Evolutionary conservation across 2,888 invertebrate genomes (phyloP).

Genomic region (Linnaemya vulpina): DNA sequence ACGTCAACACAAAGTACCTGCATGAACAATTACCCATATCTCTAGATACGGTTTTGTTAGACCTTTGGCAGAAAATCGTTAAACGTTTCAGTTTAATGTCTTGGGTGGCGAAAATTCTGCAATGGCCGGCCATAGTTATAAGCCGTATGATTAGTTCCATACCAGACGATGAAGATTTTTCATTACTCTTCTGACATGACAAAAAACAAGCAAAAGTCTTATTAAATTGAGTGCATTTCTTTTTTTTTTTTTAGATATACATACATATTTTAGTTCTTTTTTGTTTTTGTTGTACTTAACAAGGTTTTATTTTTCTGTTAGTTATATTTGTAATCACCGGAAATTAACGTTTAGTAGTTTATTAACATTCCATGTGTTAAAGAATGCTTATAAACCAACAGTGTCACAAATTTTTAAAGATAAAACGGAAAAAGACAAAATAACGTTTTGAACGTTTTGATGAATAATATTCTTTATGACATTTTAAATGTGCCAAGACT

Average conservation of each 20-base stretch:
- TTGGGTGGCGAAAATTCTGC: slow-evolving; percentile 81
- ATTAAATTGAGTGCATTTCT: slow-evolving; percentile 61
- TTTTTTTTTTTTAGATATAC: slow-evolving; percentile 33
- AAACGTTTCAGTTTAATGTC: slow-evolving; percentile 78
- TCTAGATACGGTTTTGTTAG: slow-evolving; percentile 80
- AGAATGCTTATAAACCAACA: slow-evolving; percentile 42
- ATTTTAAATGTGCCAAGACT: slow-evolving; percentile 70
- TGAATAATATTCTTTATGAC: slow-evolving; percentile 33
- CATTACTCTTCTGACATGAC: slow-evolving; percentile 74
- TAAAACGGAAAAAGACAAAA: slow-evolving; percentile 23
- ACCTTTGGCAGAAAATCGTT: slow-evolving; percentile 79
- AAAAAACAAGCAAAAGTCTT: slow-evolving; percentile 44
- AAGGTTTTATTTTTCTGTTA: slow-evolving; percentile 10
- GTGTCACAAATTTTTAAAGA: slow-evolving; percentile 63
- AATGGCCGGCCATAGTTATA: slow-evolving; percentile 81
- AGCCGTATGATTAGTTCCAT: slow-evolving; percentile 80
- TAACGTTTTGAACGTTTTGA: slow-evolving; percentile 52
- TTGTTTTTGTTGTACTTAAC: slow-evolving; percentile 59
- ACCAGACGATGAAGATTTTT: slow-evolving; percentile 79
- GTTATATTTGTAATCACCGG: slow-evolving; percentile 38
- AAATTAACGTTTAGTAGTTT: slow-evolving; percentile 37
- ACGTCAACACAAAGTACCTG: slow-evolving; percentile 80
- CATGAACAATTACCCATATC: slow-evolving; percentile 80
- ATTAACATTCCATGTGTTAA: slow-evolving; percentile 62
- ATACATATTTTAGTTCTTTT: slow-evolving; percentile 3